Percentiles rank a stretch among this genome's conserved stretches.
These are phyloP conservation scores for Streptopelia turtur DNA, from an alignment of 2,797 vertebrate species.

Conservation along the genomic window DNA sequence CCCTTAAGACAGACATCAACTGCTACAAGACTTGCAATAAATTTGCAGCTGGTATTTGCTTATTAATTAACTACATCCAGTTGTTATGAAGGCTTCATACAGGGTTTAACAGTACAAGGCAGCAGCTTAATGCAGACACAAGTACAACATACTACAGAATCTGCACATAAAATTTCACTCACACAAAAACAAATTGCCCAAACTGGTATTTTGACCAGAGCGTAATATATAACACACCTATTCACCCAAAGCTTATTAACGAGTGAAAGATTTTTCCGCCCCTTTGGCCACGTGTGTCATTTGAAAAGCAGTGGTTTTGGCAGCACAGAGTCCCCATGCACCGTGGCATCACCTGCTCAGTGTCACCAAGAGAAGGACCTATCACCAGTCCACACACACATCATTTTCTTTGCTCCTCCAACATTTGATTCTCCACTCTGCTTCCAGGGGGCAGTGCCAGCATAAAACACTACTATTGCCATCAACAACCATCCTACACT, in stretches of 20 bases:
- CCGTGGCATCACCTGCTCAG: not conserved
- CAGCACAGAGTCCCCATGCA: not conserved
- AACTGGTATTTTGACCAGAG: not conserved
- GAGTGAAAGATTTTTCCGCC: not conserved
- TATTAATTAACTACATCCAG: not conserved
- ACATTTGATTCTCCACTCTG: not conserved
- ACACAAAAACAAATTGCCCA: not conserved
- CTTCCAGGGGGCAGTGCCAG: not conserved
- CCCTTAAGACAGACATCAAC: not conserved
- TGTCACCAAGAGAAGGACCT: not conserved
- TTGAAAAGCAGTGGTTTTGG: not conserved
- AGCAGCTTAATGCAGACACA: not conserved
- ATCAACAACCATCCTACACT: not conserved
- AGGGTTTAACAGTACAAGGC: not conserved
- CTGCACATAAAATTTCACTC: not conserved
- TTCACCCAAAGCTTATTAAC: not conserved
- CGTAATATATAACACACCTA: not conserved
- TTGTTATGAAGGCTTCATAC: not conserved
- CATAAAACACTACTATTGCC: not conserved
- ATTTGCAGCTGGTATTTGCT: not conserved
- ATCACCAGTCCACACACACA: not conserved
- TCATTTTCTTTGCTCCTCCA: not conserved
- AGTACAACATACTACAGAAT: not conserved
- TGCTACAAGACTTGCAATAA: not conserved
- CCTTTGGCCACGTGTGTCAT: accelerated